These are phyloP conservation scores for Plagodis dolabraria DNA, from an alignment of 2,888 invertebrate genomes.

Conservation along the genomic window DNA sequence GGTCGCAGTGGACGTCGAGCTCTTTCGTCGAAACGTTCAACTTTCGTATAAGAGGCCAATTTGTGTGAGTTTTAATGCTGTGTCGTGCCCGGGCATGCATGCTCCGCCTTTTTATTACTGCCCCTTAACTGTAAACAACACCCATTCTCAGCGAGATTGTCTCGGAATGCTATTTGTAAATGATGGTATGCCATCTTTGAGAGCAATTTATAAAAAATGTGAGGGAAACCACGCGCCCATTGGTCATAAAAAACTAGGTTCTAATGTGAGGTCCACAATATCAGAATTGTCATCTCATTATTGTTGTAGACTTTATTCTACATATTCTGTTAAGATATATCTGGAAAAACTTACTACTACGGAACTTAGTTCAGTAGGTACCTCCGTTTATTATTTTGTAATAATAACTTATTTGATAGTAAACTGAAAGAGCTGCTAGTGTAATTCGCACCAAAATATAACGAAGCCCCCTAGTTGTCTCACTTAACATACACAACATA, in stretches of 20 bases:
- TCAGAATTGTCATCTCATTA: constrained; percentile 35
- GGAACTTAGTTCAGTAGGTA: too few relatives aligned
- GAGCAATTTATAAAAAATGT: constrained; percentile 35
- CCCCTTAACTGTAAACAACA: constrained; percentile 82
- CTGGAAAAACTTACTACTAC: constrained; percentile 1
- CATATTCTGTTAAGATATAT: constrained; percentile 22
- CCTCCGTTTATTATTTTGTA: too few relatives aligned
- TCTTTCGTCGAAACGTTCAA: constrained; percentile 78
- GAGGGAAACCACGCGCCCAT: constrained; percentile 46
- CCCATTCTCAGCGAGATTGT: constrained; percentile 69
- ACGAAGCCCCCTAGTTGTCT: constrained; percentile 12
- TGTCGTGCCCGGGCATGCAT: constrained; percentile 75
- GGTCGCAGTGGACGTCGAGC: constrained; percentile 65
- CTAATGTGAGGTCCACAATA: constrained; percentile 37
- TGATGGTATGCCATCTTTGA: constrained; percentile 58
- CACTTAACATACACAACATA: constrained; percentile 36
- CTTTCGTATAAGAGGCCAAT: constrained; percentile 80
- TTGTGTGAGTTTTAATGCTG: constrained; percentile 76
- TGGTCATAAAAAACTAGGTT: constrained; percentile 45
- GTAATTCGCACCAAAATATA: background rate
- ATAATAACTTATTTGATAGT: too few relatives aligned
- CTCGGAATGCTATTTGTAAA: constrained; percentile 61
- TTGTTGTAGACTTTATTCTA: constrained; percentile 29
- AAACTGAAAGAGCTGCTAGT: too few relatives aligned
- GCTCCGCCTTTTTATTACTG: constrained; percentile 83